phyloP scores from a whole-genome alignment of 2,797 vertebrate genomes.

The Hypotaenidia okinawae region DNA sequence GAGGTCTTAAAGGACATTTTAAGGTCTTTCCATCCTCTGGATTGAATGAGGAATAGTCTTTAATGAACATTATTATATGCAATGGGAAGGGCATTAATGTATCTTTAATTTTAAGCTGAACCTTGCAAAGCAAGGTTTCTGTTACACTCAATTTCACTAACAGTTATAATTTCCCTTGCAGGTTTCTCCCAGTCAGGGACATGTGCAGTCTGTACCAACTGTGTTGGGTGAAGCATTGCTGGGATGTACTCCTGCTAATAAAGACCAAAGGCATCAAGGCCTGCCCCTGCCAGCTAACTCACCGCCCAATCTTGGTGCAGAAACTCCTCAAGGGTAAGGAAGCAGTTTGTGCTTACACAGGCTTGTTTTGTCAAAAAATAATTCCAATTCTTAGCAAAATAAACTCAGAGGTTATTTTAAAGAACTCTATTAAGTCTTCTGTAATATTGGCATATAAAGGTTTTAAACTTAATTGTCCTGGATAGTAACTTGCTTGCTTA shows the following conservation, averaged over 20 bases:
- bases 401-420: not conserved
- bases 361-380: not conserved
- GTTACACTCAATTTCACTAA: not conserved
- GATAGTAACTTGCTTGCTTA: not conserved
- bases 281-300: conserved; percentile 78
- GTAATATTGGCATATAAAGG: not conserved
- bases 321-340: conserved; percentile 79
- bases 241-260: conserved; percentile 79
- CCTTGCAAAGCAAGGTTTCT: not conserved
- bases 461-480: not conserved
- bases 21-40: not conserved
- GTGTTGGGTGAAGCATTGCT: conserved; percentile 77
- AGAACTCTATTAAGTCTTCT: not conserved
- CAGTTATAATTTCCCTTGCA: conserved; percentile 19
- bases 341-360: not conserved
- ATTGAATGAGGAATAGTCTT: not conserved
- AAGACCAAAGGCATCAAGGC: conserved; percentile 73
- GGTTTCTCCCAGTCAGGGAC: conserved; percentile 64
- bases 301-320: conserved; percentile 78
- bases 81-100: not conserved
- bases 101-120: not conserved
- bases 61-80: not conserved
- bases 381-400: not conserved
- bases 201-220: conserved; percentile 75
- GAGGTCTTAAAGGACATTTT: not conserved